Conservation (phyloP, 2,888 invertebrate species). For the Cotesia congregata region DNA sequence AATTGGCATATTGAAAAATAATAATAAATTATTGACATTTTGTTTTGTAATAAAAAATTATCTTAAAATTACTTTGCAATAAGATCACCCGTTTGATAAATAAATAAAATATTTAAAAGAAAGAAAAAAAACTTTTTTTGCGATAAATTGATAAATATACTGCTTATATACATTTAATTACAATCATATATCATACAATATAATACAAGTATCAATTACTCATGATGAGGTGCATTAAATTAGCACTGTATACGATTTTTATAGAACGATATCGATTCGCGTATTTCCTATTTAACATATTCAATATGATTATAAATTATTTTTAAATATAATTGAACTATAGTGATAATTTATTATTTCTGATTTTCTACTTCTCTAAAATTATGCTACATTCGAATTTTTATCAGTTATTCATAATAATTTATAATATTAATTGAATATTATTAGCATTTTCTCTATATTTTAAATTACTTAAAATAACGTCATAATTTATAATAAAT, state of each 20-base stretch:
- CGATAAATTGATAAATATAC: constrained; percentile 54
- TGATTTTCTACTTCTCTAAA: constrained; percentile 16
- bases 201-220: constrained; percentile 56
- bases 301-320: neutral
- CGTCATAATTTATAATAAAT: constrained; percentile 6
- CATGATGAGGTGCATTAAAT: constrained; percentile 12
- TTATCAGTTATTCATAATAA: constrained; percentile 9
- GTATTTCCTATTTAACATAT: neutral
- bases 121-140: neutral
- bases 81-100: neutral
- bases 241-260: constrained; percentile 9
- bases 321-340: neutral
- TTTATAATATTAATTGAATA: constrained; percentile 34
- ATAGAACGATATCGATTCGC: neutral
- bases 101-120: neutral
- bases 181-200: constrained; percentile 62
- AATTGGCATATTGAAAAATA: too few relatives aligned
- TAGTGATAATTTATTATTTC: constrained; percentile 43
- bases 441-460: neutral
- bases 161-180: constrained; percentile 62
- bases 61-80: too few relatives aligned
- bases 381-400: constrained; percentile 41
- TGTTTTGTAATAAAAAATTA: too few relatives aligned
- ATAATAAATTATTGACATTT: too few relatives aligned
- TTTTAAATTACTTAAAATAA: constrained; percentile 5